These are phyloP conservation scores for Otolemur crassicaudatus DNA, from an alignment of 2,797 vertebrate genomes.

Conservation along the genomic window DNA sequence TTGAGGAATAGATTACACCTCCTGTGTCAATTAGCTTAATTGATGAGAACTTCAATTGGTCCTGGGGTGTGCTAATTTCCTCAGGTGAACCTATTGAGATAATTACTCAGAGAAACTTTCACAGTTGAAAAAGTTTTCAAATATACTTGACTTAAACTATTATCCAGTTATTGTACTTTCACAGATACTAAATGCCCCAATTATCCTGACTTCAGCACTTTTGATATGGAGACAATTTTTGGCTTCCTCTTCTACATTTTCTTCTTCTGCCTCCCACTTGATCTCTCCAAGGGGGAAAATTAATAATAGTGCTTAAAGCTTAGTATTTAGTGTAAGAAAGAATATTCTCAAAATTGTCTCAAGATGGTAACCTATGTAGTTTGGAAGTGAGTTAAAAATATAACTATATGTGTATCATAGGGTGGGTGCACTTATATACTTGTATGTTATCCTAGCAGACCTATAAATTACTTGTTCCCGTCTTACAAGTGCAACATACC, in stretches of 20 bases:
- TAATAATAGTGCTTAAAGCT: not conserved
- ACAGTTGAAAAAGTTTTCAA: conserved; percentile 52
- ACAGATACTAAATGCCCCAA: not conserved
- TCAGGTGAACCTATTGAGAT: conserved; percentile 75
- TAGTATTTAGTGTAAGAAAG: not conserved
- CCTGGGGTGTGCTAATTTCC: conserved; percentile 76
- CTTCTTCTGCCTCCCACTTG: not conserved
- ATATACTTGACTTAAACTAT: conserved; percentile 38
- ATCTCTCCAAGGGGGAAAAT: not conserved
- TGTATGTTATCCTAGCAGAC: not conserved
- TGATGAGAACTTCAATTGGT: conserved; percentile 73
- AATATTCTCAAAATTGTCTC: not conserved
- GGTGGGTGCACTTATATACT: rapidly evolving
- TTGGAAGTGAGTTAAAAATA: not conserved
- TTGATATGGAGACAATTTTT: conserved; percentile 9
- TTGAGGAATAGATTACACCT: conserved; percentile 72
- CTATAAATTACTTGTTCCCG: not conserved
- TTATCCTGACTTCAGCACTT: not conserved
- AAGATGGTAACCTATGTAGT: not conserved
- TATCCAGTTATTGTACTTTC: not conserved
- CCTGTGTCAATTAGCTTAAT: conserved; percentile 82
- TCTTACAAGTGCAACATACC: not conserved
- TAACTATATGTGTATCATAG: not conserved
- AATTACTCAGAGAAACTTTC: conserved; percentile 72
- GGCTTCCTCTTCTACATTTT: not conserved